phyloP scores from a whole-genome alignment of 1,140 invertebrate species.

The Oreohelix idahoensis region DNA sequence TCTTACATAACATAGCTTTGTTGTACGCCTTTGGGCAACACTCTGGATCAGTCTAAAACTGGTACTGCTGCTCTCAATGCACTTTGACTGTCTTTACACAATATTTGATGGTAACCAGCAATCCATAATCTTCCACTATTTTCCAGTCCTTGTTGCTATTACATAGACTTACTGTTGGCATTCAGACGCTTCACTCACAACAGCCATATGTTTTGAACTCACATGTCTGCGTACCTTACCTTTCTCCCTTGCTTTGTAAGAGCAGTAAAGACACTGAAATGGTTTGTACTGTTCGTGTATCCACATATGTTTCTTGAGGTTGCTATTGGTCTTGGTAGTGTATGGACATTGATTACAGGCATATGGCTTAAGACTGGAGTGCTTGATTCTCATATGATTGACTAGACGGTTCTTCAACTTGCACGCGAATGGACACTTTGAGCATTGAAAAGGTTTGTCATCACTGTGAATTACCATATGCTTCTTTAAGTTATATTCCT shows the following conservation, averaged over 20 bases:
- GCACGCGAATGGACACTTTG: constrained; percentile 9
- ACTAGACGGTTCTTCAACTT: constrained; percentile 18
- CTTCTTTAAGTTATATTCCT: constrained; percentile 27
- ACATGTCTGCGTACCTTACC: constrained; percentile 30
- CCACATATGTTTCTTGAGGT: constrained; percentile 35
- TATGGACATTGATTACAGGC: constrained; percentile 14
- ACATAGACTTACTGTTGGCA: too few species aligned
- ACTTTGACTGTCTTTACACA: too few species aligned
- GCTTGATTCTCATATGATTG: constrained; percentile 20
- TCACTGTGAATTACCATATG: constrained; percentile 33
- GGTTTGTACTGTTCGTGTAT: constrained; percentile 30
- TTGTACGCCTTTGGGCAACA: too few species aligned
- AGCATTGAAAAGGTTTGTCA: constrained; percentile 34
- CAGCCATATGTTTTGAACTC: constrained; percentile 7
- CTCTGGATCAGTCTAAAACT: too few species aligned
- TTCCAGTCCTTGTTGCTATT: too few species aligned
- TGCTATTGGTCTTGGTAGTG: constrained; percentile 19
- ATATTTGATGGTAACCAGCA: too few species aligned
- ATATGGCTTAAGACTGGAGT: constrained; percentile 18
- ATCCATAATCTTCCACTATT: too few species aligned
- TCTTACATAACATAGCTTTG: too few species aligned
- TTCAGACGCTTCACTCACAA: neutral
- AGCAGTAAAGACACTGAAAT: constrained; percentile 1
- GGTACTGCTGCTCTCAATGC: too few species aligned
- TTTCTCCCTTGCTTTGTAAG: constrained; percentile 17